phyloP scores from a whole-genome alignment of 2,797 vertebrate species.

The Phrynocephalus forsythii region DNA sequence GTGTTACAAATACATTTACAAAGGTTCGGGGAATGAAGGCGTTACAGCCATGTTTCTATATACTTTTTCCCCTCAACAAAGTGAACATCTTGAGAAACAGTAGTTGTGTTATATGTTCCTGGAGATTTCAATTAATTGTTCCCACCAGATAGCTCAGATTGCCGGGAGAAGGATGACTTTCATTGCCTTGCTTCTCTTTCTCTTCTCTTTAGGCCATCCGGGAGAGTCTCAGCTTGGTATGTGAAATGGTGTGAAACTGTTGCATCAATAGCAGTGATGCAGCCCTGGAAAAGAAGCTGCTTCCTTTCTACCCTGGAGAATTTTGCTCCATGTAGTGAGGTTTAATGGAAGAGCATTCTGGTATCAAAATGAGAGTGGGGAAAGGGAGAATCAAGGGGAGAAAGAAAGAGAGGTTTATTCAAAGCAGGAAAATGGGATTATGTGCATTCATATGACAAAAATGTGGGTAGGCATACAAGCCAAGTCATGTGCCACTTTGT shows the following conservation, averaged over 20 bases:
- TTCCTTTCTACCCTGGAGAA: constrained; percentile 26
- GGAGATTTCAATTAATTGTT: constrained; percentile 31
- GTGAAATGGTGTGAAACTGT: constrained; percentile 43
- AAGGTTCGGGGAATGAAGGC: background rate
- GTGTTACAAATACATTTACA: background rate
- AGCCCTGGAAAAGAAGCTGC: constrained; percentile 30
- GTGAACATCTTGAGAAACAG: constrained; percentile 28
- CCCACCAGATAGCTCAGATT: constrained; percentile 28
- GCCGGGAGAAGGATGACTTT: background rate
- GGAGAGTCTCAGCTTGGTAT: constrained; percentile 22
- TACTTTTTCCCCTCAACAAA: background rate
- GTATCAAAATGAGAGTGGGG: background rate
- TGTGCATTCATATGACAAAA: background rate
- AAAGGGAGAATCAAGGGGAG: background rate
- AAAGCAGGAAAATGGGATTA: background rate
- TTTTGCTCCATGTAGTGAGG: constrained; percentile 38
- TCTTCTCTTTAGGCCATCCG: constrained; percentile 23
- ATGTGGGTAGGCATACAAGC: background rate
- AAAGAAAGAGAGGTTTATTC: background rate
- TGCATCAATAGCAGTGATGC: constrained; percentile 26
- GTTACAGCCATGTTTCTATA: background rate
- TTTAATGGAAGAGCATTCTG: constrained; percentile 38
- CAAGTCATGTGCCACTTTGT: background rate
- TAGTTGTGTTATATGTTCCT: constrained; percentile 26
- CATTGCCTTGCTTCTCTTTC: background rate